Conservation (phyloP, 2,797 vertebrate species). For the Premnoplex brunnescens region DNA sequence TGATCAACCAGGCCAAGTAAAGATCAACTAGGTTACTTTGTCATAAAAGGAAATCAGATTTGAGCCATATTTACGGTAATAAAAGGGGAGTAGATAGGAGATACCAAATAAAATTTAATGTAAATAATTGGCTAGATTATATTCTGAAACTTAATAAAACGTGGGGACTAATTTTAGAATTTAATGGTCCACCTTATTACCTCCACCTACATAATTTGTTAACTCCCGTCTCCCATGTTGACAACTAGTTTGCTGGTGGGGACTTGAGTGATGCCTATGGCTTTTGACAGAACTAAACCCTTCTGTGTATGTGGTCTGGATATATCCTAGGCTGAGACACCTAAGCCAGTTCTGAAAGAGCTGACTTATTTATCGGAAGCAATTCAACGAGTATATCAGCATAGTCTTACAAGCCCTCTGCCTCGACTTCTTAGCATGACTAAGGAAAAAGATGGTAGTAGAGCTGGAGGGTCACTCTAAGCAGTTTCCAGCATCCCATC, state of each 20-base stretch:
- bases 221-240: accelerated
- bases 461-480: not conserved
- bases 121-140: not conserved
- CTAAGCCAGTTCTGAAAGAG: not conserved
- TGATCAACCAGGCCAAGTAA: not conserved
- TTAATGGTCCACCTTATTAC: not conserved
- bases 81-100: not conserved
- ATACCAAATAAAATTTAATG: not conserved
- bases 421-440: not conserved
- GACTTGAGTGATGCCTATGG: not conserved
- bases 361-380: not conserved
- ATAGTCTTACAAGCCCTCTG: not conserved
- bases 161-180: not conserved
- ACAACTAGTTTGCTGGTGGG: not conserved
- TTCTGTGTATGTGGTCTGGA: not conserved
- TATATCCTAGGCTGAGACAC: not conserved
- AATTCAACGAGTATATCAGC: not conserved
- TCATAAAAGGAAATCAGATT: not conserved
- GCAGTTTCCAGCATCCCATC: not conserved
- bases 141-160: not conserved
- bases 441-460: not conserved
- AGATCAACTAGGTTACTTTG: not conserved
- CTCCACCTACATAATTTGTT: not conserved
- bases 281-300: not conserved
- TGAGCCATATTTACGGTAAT: not conserved